Base-by-base conservation (phyloP, 1,140 invertebrate species). In the Whitmania pigra region DNA sequence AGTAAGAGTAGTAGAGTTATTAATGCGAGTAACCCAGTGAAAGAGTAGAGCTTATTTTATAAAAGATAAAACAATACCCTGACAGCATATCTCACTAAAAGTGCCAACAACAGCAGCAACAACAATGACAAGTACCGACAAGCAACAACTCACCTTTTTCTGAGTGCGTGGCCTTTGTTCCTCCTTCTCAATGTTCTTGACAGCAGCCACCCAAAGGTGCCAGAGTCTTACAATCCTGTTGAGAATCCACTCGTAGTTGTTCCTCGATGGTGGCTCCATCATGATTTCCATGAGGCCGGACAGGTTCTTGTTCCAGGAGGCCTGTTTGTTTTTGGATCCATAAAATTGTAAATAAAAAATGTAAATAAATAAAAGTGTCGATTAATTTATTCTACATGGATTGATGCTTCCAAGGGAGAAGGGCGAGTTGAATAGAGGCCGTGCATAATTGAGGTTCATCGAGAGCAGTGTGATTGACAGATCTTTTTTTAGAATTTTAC, bases 161-260 rank as follows among this genome's bases (percentile, higher is more conserved):
- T 77, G 76, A 27, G 67, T 73, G 27, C 78, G 68, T 0, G 55
- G 71, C 31, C 83, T 57, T 70, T 80, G 74, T 68, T 79, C 76
- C 74, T 81, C 79, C 49, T 71, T 69, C 2, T 72, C 57, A 0
- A 83, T 75, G 22, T 71, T 77, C n/a, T 69, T 73, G 15, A 76
- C 73, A 5, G 79, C 80, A 18, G 75, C 73, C 36, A 74, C 75
- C 81, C 82, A 83, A 7, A 63, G 57, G 29, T 63, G 57, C 57
- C 57, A 63, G 22, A 63, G 29, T 63, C 57, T 13, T 6, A 63
- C 74, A 22, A 84, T 81, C 25, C 82, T 75, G 75, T 76, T 75
- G 36, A 81, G 75, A 2, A 84, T 84, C 78, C 79, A 83, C 3
- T 78, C 80, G 71, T 82, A 83, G 53, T 79, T 80, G 67, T 79